phyloP scores from a whole-genome alignment of 2,113 vertebrate species.

The Notothenia rossii region DNA sequence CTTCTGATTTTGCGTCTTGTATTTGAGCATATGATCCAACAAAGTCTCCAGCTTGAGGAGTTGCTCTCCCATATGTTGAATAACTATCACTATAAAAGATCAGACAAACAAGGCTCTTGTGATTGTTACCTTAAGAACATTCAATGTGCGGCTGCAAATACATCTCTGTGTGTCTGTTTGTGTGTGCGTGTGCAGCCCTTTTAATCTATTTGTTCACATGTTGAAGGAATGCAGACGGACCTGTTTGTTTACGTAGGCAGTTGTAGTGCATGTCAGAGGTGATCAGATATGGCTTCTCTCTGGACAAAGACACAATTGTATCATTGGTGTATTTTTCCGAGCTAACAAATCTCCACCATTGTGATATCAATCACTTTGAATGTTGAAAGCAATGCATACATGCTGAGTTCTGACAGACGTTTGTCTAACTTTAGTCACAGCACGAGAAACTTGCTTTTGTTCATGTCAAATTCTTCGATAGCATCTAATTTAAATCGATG shows the following conservation, averaged over 20 bases:
- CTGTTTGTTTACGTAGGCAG: conserved; percentile 17
- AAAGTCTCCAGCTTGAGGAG: conserved; percentile 31
- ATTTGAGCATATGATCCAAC: conserved; percentile 42
- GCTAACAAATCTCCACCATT: neutral
- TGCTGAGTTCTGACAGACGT: neutral
- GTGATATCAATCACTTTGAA: neutral
- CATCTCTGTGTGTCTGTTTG: neutral
- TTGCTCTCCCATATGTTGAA: conserved; percentile 12
- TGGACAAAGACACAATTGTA: conserved; percentile 7
- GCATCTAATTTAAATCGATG: neutral
- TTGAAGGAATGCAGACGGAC: conserved; percentile 28
- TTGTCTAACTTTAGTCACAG: neutral
- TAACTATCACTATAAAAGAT: conserved; percentile 36
- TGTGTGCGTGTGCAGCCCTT: neutral
- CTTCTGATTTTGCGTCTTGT: neutral
- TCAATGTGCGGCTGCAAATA: conserved; percentile 17
- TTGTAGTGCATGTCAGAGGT: conserved; percentile 2
- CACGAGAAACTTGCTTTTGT: neutral
- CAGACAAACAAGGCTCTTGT: conserved; percentile 46
- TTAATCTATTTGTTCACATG: neutral
- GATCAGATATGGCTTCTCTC: conserved; percentile 19
- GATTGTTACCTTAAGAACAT: conserved; percentile 39
- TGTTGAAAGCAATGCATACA: neutral
- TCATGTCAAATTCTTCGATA: neutral
- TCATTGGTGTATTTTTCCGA: neutral